A percentile compares a stretch with the other conserved stretches of the same genome.
Conservation (phyloP, 1,140 invertebrate species). For the Drosophila athabasca region DNA sequence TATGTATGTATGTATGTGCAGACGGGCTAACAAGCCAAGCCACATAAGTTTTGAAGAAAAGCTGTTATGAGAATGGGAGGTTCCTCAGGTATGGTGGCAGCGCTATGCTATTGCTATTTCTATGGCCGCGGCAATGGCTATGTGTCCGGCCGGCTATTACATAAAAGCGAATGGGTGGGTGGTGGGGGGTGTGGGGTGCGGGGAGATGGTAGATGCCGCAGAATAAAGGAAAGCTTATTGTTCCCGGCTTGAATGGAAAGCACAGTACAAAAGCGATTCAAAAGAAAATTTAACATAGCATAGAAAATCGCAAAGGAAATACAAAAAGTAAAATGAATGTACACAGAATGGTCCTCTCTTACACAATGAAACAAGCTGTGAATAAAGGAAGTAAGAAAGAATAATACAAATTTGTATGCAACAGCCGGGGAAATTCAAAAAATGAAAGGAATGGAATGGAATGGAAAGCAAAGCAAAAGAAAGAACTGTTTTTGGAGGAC, state of each 20-base stretch:
- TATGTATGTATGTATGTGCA: not conserved
- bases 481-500: constrained; percentile 8
- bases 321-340: constrained; percentile 46
- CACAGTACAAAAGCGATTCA: constrained; percentile 58
- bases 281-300: constrained; percentile 56
- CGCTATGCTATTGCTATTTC: not conserved
- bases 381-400: constrained; percentile 46
- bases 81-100: too few relatives aligned
- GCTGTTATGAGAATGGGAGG: too few relatives aligned
- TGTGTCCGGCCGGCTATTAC: constrained; percentile 2
- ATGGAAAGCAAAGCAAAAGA: constrained; percentile 47
- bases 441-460: constrained; percentile 55
- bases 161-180: not conserved
- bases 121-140: constrained; percentile 14
- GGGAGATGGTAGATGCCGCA: constrained; percentile 20
- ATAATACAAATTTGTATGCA: constrained; percentile 60
- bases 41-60: too few relatives aligned
- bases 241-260: constrained; percentile 54
- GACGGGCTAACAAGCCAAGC: too few relatives aligned
- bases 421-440: constrained; percentile 58
- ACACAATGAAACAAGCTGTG: constrained; percentile 44
- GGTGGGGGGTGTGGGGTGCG: not conserved
- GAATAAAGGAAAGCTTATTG: constrained; percentile 59
- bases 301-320: constrained; percentile 39
- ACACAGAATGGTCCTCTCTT: constrained; percentile 21